Evolutionary conservation across 2,888 invertebrate genomes (phyloP), one percentile per base, ranked within the genome.

Genomic region (Melangyna quadrimaculata): DNA sequence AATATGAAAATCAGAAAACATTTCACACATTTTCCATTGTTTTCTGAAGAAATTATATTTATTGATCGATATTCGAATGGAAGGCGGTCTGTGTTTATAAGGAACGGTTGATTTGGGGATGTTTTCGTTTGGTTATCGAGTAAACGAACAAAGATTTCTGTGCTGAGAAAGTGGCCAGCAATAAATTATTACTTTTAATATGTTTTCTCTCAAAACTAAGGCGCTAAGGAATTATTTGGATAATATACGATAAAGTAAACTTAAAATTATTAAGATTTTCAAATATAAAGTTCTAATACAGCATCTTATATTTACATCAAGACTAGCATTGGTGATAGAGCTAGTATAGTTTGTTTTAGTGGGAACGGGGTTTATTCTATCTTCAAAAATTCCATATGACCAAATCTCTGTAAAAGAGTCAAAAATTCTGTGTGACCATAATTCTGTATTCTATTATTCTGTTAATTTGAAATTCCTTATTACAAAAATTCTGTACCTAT

Each of bases 251-350:
- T 70, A 51, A 71, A 71, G 45, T 78, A 78, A 83, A 83, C 73
- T 63, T 5, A 24, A 69, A 78, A 71, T 79, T 74, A 83, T 74
- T 79, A 71, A 74, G 79, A 78, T 74, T 83, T 78, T 65, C n/a
- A 14, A 78, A 71, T 51, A 71, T 57, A 77, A 71, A 74, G 61
- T 40, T 40, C 45, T 19, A 73, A 73, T 27, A 48, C 43, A 22
- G 53, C 12, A 53, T 51, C 19, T 43, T 19, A 53, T 79, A 79
- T 70, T 74, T 63, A 61, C 57, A 27, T 45, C n/a, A n/a, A n/a
- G n/a, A 35, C 61, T 43, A n/a, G n/a, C n/a, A n/a, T n/a, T n/a
- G n/a, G n/a, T n/a, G n/a, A n/a, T n/a, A n/a, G n/a, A n/a, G n/a
- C n/a, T n/a, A n/a, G n/a, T n/a, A n/a, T n/a, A n/a, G n/a, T n/a